Base-by-base conservation (phyloP, 2,888 invertebrate genomes). In the Parnassius smintheus region DNA sequence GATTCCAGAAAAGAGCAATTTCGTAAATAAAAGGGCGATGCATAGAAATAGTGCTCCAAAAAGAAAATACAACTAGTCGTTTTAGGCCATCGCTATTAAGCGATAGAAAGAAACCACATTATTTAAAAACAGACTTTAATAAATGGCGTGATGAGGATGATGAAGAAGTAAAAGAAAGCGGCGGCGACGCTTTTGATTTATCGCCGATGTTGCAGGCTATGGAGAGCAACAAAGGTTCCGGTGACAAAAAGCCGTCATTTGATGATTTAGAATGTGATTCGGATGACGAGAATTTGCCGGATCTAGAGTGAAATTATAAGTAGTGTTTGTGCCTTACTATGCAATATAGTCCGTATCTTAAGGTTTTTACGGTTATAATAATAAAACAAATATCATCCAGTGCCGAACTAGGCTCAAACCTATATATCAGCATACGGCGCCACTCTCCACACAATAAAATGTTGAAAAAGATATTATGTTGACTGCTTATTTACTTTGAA, bases 121-220 rank as follows among this genome's bases (percentile, higher is more conserved):
- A 98, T 95, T 93, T 99, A 74, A 99, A 98, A 93, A 96, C 98
- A 75, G 99, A 99, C 83, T 99, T 99, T 85, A 97, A 97, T 83
- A 98, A 98, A 91, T 99, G 98, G 99, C 95, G 95, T 89, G 99
- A 99, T 91, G 99, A 99, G 88, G 97, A 97, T 78, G 98, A 98
- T 67, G 97, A 96, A 61, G 96, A 96, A n/a, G 96, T 96, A 69
- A 98, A 97, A 72, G 94, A 83, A 64, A 81, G 70, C 56, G 82
- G 78, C 62, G 70, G n/a, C n/a, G n/a, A n/a, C n/a, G n/a, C 88
- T 59, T 91, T 91, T 57, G 94, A 95, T 77, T 88, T 95, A 66
- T 94, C 94, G 80, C 94, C 95, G 88, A 94, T 96, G 94, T 94
- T 96, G 91, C 92, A 93, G 71, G 93, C 94, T 70, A 95, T 96